Evolutionary conservation across 2,113 vertebrate genomes (phyloP), one percentile per base, ranked within the genome.

Genomic region (Gulo gulo): DNA sequence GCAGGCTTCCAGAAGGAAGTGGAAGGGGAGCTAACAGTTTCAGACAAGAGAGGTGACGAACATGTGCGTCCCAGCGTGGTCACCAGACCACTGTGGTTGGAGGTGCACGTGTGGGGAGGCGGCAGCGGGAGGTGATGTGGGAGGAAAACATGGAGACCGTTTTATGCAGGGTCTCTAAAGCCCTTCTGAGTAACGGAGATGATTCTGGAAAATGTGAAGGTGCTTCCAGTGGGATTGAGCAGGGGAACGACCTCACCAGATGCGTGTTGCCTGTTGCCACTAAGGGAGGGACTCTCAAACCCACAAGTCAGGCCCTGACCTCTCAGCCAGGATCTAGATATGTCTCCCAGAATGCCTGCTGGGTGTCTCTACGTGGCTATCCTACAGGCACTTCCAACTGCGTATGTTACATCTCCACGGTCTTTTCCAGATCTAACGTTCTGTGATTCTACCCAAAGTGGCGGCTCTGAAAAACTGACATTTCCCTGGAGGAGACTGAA

Each of bases 401-500:
- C 26, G 24, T 21, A 4, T 0, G 20, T 89, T 63, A 92, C 31
- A 86, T 16, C 42, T 73, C 89, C 34, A 15, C 0, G 0, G 26
- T 15, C 81, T 63, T 55, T 86, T 81, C 61, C 13, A 78, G 84
- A 63, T 57, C 74, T 76, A 94, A 83, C 8, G 23, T 14, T 24
- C 55, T 93, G 34, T 42, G 45, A 94, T 63, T 92, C 74, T 12
- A 82, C 63, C 18, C 24, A 61, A 89, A 89, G 50, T n/a, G 52
- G 57, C 1, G 4, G 16, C 21, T 78, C 52, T 94, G 67, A 55
- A 86, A 93, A 80, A 50, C 0, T 26, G 86, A 74, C 47, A 79
- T 39, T 83, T 96, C 76, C 57, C 76, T 93, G 85, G 71, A 45
- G 89, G 65, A 91, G 74, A 67, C 23, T 57, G 78, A 94, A 95